These are phyloP conservation scores for Campoletis raptor DNA, from an alignment of 2,888 invertebrate species.

Conservation along the genomic window DNA sequence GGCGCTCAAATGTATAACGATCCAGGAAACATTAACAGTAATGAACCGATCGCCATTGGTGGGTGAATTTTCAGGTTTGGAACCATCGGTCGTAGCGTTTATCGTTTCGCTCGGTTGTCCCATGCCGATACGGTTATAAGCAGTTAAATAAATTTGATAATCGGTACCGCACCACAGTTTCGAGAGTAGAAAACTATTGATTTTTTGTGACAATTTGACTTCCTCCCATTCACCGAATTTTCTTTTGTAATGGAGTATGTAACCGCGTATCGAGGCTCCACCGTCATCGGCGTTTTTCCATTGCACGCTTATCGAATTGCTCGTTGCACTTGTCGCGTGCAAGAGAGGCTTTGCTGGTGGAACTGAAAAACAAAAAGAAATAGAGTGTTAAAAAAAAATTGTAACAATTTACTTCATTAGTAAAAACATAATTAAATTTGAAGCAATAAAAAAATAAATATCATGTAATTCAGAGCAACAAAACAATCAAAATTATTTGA, in stretches of 20 bases:
- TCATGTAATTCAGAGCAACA: no score
- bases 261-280: constrained; percentile 88
- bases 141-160: constrained; percentile 95
- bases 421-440: background rate
- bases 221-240: constrained; percentile 97
- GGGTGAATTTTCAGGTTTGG: constrained; percentile 82
- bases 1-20: constrained; percentile 94
- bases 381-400: constrained; percentile 5
- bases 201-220: constrained; percentile 93
- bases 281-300: constrained; percentile 94
- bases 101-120: constrained; percentile 95
- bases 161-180: constrained; percentile 95
- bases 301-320: constrained; percentile 92
- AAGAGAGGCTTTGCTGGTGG: constrained; percentile 95
- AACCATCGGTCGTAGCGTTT: constrained; percentile 87
- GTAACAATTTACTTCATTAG: background rate
- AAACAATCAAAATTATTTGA: no score
- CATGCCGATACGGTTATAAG: constrained; percentile 96
- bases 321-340: constrained; percentile 92
- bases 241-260: constrained; percentile 95
- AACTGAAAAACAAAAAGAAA: constrained; percentile 86
- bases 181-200: constrained; percentile 91
- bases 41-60: constrained; percentile 81
- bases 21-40: constrained; percentile 94
- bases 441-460: background rate